These are phyloP conservation scores for Euura lappo DNA, from an alignment of 1,140 invertebrate genomes.

Conservation along the genomic window DNA sequence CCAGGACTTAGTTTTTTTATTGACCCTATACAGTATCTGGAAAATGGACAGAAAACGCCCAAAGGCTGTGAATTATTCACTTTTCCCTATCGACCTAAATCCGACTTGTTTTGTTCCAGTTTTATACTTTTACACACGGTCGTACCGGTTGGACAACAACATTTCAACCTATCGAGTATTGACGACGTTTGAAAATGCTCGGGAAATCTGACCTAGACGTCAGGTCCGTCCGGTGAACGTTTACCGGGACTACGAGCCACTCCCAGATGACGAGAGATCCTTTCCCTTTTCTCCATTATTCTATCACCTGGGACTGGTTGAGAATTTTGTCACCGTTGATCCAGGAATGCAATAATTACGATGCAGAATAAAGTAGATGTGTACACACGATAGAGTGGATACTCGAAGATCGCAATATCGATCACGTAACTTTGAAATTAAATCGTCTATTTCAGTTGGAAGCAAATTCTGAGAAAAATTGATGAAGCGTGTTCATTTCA, in stretches of 20 bases:
- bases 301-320: too few species aligned
- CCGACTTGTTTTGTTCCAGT: not conserved
- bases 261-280: not conserved
- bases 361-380: too few species aligned
- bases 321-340: too few species aligned
- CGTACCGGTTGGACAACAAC: not conserved
- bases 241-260: not conserved
- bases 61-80: not conserved
- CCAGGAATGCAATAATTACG: not conserved
- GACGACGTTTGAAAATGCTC: not conserved
- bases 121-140: not conserved
- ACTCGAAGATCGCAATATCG: too few species aligned
- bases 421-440: too few species aligned
- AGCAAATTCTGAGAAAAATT: too few species aligned
- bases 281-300: not conserved
- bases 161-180: not conserved
- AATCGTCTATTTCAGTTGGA: too few species aligned
- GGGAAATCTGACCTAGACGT: not conserved
- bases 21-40: too few species aligned
- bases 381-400: too few species aligned
- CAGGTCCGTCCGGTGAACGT: not conserved
- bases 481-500: too few species aligned
- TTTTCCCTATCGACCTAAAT: conserved; percentile 1
- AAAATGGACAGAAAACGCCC: too few species aligned
- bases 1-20: too few species aligned